Base-by-base conservation (phyloP, 2,888 invertebrate genomes). In the Philhelius pedissequus region DNA sequence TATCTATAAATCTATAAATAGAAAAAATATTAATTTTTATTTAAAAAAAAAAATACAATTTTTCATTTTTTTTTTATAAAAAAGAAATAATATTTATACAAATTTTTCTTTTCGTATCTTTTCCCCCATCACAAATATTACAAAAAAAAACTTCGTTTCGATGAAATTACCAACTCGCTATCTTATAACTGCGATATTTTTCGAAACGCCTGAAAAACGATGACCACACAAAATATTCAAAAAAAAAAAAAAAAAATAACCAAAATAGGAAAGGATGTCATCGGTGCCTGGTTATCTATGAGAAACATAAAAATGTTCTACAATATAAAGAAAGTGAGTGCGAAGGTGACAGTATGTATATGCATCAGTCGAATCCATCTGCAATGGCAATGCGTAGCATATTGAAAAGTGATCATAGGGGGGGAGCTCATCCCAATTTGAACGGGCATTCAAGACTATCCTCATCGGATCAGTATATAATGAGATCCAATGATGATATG, bases 261-360 rank as follows among this genome's bases (percentile, higher is more conserved):
- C 70, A 54, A 78, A 43, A 18, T 95, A 98, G 97, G 91, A 96
- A 96, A 93, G 95, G 96, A 91, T 98, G 98, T 93, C 97, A 96
- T 93, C 96, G 97, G 88, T 98, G 98, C 92, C 96, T 98, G 90
- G 97, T 98, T 91, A 97, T 98, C 93, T 97, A 97, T 91, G 97
- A 97, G 92, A 97, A 97, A 92, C 98, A 98, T 93, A 94, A 95
- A 90, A 98, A 98, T 93, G 97, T 98, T 88, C 94, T 98, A 86
- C 98, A 98, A 92, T 98, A 97, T 93, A 98, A 98, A 95, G 97
- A 98, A 94, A 98, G 98, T 98, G 93, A 97, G 98, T 96, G 92
- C 91, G 92, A 92, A 91, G 92, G 92, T 91, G 92, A 92, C 91
- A 91, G 90, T 91, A 92, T 92, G 91, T 92, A 92, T 91, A 91